Evolutionary conservation across 2,113 vertebrate genomes (phyloP).

Genomic region (Apodemus sylvaticus): DNA sequence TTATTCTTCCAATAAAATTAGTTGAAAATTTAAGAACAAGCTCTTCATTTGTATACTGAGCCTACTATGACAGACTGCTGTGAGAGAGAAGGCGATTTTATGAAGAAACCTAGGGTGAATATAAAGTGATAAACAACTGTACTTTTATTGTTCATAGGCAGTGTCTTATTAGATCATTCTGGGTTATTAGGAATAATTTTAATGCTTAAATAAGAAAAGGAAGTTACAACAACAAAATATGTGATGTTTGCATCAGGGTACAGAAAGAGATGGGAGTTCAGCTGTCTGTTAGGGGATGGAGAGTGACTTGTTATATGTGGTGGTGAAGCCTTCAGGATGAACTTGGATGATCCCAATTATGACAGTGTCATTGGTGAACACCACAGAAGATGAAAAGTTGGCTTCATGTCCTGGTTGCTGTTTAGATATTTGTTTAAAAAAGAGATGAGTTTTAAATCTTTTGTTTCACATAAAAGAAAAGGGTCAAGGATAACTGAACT

Average conservation of each 20-base stretch:
- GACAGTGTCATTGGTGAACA: neutral
- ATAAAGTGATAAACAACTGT: neutral
- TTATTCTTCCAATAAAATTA: neutral
- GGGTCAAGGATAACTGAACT: neutral
- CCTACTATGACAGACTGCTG: neutral
- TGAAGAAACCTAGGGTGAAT: neutral
- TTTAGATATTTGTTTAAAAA: neutral
- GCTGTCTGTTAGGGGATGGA: neutral
- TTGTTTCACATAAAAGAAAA: conserved; percentile 1
- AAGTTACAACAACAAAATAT: neutral
- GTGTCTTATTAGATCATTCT: neutral
- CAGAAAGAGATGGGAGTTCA: neutral
- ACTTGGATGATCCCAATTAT: neutral
- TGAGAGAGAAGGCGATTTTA: neutral
- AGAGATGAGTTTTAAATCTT: neutral
- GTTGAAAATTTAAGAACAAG: neutral
- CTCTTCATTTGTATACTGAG: neutral
- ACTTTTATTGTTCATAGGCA: neutral
- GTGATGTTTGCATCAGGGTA: neutral
- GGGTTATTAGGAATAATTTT: neutral
- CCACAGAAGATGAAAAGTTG: neutral
- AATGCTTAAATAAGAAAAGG: neutral
- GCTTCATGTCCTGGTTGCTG: neutral
- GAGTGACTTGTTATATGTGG: neutral
- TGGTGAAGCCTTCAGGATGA: neutral